Evolutionary conservation across 2,113 vertebrate species (phyloP).

Genomic region (Ptilorrhoa leucosticta): DNA sequence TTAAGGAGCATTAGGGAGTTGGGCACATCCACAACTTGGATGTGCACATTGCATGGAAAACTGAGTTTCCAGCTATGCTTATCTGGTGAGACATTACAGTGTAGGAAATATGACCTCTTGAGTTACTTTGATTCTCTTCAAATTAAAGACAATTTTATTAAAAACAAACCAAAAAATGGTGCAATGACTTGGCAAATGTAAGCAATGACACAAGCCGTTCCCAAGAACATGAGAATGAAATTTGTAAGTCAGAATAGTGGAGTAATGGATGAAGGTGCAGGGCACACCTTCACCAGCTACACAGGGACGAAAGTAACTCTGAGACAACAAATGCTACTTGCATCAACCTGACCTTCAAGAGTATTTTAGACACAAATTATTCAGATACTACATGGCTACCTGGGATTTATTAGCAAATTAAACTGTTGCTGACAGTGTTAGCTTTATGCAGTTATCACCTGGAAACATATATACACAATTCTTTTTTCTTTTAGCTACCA

Average conservation of each 20-base stretch:
- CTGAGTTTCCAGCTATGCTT: background rate
- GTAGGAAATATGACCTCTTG: background rate
- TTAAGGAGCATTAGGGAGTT: background rate
- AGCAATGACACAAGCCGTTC: accelerated
- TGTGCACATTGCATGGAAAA: background rate
- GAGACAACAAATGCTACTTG: background rate
- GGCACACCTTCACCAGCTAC: background rate
- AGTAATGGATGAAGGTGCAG: background rate
- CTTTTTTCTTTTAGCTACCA: background rate
- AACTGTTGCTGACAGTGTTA: background rate
- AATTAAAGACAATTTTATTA: background rate
- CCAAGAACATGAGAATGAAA: background rate
- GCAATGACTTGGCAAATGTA: background rate
- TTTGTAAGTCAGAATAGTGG: background rate
- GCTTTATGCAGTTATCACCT: background rate
- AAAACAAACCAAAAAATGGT: no score
- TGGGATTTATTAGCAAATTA: background rate
- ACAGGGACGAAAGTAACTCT: background rate
- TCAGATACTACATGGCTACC: background rate
- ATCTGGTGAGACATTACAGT: background rate
- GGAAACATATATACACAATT: background rate
- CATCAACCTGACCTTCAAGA: background rate
- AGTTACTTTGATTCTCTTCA: background rate
- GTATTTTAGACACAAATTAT: background rate
- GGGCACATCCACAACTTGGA: accelerated